phyloP scores from a whole-genome alignment of 2,888 invertebrate species.

The Drosophila nigritarsus region DNA sequence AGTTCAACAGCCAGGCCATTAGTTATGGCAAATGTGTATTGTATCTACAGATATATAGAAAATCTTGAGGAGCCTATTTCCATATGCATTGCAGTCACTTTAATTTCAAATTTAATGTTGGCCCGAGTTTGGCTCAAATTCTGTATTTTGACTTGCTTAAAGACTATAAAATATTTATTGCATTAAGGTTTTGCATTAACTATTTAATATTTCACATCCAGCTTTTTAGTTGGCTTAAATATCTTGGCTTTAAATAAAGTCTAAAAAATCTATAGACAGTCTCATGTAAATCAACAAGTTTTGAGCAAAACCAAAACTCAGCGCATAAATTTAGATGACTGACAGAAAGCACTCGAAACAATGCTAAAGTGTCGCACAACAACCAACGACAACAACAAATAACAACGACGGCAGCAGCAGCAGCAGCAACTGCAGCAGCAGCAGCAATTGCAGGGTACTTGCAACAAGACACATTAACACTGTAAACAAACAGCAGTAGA shows the following conservation, averaged over 20 bases:
- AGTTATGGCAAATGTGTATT: conserved; percentile 7
- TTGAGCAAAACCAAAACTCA: conserved; percentile 20
- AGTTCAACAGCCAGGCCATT: background rate
- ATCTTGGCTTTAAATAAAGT: background rate
- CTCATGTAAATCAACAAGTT: conserved; percentile 66
- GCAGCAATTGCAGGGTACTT: conserved; percentile 20
- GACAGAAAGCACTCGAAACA: conserved; percentile 16
- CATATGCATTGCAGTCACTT: background rate
- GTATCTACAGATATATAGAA: conserved; percentile 4
- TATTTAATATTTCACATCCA: background rate
- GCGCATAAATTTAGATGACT: conserved; percentile 56
- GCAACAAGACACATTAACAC: conserved; percentile 64
- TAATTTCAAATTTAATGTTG: background rate
- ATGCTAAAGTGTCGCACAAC: conserved; percentile 28
- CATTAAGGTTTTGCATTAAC: background rate
- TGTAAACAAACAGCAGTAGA: conserved; percentile 22
- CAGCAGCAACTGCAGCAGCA: too few relatives aligned
- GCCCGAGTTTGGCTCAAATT: background rate
- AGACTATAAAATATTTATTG: background rate
- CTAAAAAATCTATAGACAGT: conserved; percentile 18
- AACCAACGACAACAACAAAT: background rate
- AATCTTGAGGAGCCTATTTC: background rate
- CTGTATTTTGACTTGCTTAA: background rate
- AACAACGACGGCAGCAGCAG: background rate
- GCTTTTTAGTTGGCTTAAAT: background rate